Percentiles rank a stretch among this genome's conserved stretches.
Evolutionary conservation across 2,888 invertebrate genomes (phyloP).

Genomic region (Aleiodes testaceus): DNA sequence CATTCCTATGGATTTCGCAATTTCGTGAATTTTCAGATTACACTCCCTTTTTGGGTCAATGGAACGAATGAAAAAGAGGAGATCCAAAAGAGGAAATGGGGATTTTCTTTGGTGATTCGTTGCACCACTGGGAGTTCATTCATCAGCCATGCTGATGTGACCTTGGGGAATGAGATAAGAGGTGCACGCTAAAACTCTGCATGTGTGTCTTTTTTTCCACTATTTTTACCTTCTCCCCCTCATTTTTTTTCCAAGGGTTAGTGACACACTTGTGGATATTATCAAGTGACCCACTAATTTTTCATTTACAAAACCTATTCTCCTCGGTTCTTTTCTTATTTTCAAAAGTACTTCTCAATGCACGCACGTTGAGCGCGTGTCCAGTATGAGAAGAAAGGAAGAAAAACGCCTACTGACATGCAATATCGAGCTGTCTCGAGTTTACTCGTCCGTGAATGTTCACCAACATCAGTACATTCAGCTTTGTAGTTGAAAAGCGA

Average conservation of each 20-base stretch:
- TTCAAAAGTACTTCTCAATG: background rate
- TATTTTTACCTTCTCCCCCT: background rate
- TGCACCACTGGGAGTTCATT: background rate
- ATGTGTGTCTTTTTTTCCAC: no score
- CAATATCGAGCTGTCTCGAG: conserved; percentile 27
- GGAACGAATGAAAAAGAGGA: conserved; percentile 18
- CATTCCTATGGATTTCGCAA: background rate
- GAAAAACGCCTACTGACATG: background rate
- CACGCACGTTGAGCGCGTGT: background rate
- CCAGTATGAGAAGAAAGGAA: conserved; percentile 3
- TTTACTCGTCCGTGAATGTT: conserved; percentile 25
- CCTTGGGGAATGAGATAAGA: conserved; percentile 51
- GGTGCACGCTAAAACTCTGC: conserved; percentile 2
- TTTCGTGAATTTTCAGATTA: conserved; percentile 1
- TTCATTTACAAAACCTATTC: no score
- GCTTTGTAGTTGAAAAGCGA: conserved; percentile 12
- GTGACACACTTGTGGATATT: conserved; percentile 4
- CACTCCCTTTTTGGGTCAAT: background rate
- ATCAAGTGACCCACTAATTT: background rate
- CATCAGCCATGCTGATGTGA: conserved; percentile 21
- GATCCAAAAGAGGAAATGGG: background rate
- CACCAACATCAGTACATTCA: conserved; percentile 1
- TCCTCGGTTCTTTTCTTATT: background rate
- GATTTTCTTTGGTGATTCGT: background rate
- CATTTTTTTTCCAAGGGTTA: background rate